A percentile compares a stretch with the other conserved stretches of the same genome.
Conservation (phyloP, 2,888 invertebrate species). For the Cheiracanthium punctorium region DNA sequence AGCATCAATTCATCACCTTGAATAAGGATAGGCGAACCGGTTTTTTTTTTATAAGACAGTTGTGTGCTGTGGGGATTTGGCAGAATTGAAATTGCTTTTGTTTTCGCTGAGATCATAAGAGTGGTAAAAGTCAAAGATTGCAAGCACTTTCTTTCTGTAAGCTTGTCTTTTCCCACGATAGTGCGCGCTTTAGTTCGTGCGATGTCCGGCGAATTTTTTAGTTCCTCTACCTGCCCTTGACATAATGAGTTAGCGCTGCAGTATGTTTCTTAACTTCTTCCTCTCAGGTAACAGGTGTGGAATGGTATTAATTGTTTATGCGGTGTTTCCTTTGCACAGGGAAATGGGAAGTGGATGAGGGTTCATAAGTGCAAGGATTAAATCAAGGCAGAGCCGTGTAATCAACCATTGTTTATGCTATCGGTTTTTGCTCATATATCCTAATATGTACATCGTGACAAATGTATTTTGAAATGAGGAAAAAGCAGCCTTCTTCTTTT, state of each 20-base stretch:
- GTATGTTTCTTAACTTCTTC: not conserved
- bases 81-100: not conserved
- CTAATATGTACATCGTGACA: too few relatives aligned
- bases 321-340: not conserved
- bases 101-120: not conserved
- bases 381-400: not conserved
- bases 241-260: not conserved
- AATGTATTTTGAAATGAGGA: too few relatives aligned
- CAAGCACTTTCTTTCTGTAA: not conserved
- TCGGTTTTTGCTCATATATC: too few relatives aligned
- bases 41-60: not conserved
- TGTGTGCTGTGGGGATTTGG: not conserved
- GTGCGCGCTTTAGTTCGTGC: not conserved
- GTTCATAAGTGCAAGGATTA: not conserved
- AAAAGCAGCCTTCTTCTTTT: too few relatives aligned
- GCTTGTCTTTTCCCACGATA: not conserved
- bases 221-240: not conserved
- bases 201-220: not conserved
- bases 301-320: conserved; percentile 9
- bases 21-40: not conserved
- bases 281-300: not conserved
- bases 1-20: not conserved
- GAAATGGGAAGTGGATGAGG: not conserved
- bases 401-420: too few relatives aligned
- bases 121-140: not conserved